These are phyloP conservation scores for Sebastes baramenuke DNA, from an alignment of 2,797 vertebrate genomes.

Conservation along the genomic window DNA sequence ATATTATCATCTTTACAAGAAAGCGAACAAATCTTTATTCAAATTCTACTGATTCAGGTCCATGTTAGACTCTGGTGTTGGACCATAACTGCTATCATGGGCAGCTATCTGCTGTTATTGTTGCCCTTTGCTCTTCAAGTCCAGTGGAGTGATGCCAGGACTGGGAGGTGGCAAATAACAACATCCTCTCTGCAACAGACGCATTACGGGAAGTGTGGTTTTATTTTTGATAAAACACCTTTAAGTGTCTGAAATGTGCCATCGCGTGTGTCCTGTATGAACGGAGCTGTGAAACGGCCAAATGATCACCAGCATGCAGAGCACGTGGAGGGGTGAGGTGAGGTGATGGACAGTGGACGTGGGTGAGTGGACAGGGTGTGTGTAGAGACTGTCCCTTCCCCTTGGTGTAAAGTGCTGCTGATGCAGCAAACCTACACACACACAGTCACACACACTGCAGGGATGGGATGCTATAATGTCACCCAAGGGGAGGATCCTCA, in stretches of 20 bases:
- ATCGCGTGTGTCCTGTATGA: not conserved
- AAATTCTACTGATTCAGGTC: not conserved
- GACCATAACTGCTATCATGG: no score
- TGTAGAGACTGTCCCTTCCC: constrained; percentile 22
- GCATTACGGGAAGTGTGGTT: not conserved
- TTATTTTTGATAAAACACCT: not conserved
- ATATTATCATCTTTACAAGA: no score
- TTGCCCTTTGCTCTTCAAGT: constrained; percentile 3
- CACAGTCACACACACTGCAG: constrained; percentile 39
- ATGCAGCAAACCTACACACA: constrained; percentile 30
- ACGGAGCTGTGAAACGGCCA: not conserved
- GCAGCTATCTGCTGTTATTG: not conserved
- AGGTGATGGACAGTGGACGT: constrained; percentile 8
- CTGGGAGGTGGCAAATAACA: constrained; percentile 8
- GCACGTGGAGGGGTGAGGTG: not conserved
- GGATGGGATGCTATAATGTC: constrained; percentile 46
- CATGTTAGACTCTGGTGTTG: not conserved
- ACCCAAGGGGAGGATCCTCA: constrained; percentile 52
- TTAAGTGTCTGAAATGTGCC: not conserved
- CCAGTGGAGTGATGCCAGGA: constrained; percentile 11
- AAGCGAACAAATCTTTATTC: not conserved
- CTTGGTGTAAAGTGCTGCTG: constrained; percentile 55
- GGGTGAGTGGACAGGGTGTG: constrained; percentile 4
- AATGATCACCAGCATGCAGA: not conserved
- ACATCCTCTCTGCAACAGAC: constrained; percentile 3